A percentile compares a stretch with the other conserved stretches of the same genome.
phyloP scores from a whole-genome alignment of 2,797 vertebrate species.

The Pseudochirops corinnae region DNA sequence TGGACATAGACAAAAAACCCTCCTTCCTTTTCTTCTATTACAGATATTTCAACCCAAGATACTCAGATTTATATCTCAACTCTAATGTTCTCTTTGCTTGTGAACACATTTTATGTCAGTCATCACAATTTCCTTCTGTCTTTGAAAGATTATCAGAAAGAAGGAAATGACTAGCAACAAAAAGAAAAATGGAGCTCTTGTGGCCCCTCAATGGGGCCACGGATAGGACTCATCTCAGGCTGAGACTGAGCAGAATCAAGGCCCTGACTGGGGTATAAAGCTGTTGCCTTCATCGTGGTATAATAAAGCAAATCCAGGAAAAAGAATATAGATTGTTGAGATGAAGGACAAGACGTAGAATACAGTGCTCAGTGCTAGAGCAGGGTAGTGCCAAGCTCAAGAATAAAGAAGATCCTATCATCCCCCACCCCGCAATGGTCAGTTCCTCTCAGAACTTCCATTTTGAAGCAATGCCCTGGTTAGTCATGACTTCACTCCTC shows the following conservation, averaged over 20 bases:
- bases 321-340: neutral
- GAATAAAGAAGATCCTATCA: neutral
- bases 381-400: neutral
- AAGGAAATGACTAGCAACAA: neutral
- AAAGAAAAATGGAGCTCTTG: neutral
- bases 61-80: neutral
- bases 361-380: neutral
- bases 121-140: neutral
- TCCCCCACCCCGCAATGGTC: fast-evolving
- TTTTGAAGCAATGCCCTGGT: neutral
- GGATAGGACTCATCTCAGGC: neutral
- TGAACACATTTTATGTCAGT: neutral
- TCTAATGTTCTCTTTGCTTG: neutral
- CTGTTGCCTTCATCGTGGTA: neutral
- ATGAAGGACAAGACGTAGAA: neutral
- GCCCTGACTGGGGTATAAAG: neutral
- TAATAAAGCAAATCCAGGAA: neutral
- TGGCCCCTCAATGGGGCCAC: neutral
- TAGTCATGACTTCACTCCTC: neutral
- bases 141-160: neutral
- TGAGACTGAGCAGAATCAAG: neutral
- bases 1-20: neutral
- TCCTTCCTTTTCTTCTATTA: neutral
- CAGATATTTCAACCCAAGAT: neutral
- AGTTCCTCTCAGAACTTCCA: neutral